Evolutionary conservation across 53 echinoderm and acorn worm species (phyloP).

Genomic region (Glandiceps talaboti): DNA sequence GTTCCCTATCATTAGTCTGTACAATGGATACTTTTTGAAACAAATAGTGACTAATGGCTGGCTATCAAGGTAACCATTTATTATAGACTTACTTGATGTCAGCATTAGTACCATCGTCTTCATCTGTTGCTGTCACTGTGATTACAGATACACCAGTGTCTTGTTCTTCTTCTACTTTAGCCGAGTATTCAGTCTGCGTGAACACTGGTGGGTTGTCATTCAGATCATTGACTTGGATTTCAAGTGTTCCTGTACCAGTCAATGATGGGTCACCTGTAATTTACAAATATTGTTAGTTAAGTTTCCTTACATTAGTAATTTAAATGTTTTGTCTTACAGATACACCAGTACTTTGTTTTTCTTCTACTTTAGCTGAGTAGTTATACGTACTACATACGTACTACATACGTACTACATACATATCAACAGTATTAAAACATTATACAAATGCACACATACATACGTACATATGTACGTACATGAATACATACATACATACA

Average conservation of each 20-base stretch:
- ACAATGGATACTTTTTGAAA: too few species aligned
- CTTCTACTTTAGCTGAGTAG: neutral
- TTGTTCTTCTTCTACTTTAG: slow-evolving; percentile 50
- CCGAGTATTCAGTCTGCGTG: slow-evolving; percentile 24
- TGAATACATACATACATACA: neutral
- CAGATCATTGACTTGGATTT: slow-evolving; percentile 53
- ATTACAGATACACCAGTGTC: slow-evolving; percentile 35
- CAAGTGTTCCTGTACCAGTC: slow-evolving; percentile 34
- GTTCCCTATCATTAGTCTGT: too few species aligned
- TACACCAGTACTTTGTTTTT: too few species aligned
- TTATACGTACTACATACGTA: too few species aligned
- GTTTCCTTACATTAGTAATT: too few species aligned
- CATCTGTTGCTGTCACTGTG: slow-evolving; percentile 64
- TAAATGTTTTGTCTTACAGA: too few species aligned
- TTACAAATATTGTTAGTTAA: too few species aligned
- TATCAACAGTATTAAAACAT: too few species aligned
- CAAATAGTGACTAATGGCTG: too few species aligned
- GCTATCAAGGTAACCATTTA: too few species aligned
- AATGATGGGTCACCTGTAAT: slow-evolving; percentile 46
- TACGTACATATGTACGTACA: neutral
- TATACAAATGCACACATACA: neutral
- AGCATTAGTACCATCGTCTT: slow-evolving; percentile 36
- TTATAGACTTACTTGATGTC: slow-evolving; percentile 45
- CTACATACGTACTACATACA: too few species aligned
- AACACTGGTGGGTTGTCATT: slow-evolving; percentile 80